Evolutionary conservation across 2,797 vertebrate species (phyloP).

Genomic region (Myripristis jacobus): DNA sequence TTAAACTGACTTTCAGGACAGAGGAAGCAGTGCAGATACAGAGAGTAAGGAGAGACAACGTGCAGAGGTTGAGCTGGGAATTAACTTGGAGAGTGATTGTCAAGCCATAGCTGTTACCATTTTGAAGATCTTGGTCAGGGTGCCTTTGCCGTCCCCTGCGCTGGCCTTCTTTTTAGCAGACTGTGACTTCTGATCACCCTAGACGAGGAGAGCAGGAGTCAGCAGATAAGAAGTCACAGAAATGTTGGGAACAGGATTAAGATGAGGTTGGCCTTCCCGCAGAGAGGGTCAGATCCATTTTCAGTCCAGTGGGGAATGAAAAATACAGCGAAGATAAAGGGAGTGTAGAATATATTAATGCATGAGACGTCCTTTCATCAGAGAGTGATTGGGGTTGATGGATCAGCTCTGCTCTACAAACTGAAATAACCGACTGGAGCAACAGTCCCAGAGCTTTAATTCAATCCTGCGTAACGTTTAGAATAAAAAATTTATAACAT

Average conservation of each 20-base stretch:
- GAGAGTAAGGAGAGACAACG: background rate
- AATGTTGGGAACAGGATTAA: background rate
- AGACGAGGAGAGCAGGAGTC: conserved; percentile 38
- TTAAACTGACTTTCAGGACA: conserved; percentile 13
- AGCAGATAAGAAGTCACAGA: background rate
- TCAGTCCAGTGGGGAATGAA: conserved; percentile 9
- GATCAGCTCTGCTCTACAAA: background rate
- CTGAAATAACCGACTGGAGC: background rate
- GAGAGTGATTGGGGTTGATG: background rate
- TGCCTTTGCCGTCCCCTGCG: conserved; percentile 91
- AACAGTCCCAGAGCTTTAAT: background rate
- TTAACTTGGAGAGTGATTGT: conserved; percentile 3
- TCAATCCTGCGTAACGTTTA: too few relatives aligned
- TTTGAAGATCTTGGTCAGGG: conserved; percentile 98
- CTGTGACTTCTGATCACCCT: conserved; percentile 93
- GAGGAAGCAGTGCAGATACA: conserved; percentile 1
- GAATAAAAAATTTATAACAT: too few relatives aligned
- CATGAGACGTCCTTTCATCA: background rate
- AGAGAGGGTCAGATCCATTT: conserved; percentile 19
- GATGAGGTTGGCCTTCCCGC: conserved; percentile 16
- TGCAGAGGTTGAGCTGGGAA: conserved; percentile 1
- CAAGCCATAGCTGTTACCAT: conserved; percentile 86
- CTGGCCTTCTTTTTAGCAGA: conserved; percentile 91
- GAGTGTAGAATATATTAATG: too few relatives aligned
- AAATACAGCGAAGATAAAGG: background rate